Evolutionary conservation across 2,797 vertebrate genomes (phyloP).

Genomic region (Brotula barbata): DNA sequence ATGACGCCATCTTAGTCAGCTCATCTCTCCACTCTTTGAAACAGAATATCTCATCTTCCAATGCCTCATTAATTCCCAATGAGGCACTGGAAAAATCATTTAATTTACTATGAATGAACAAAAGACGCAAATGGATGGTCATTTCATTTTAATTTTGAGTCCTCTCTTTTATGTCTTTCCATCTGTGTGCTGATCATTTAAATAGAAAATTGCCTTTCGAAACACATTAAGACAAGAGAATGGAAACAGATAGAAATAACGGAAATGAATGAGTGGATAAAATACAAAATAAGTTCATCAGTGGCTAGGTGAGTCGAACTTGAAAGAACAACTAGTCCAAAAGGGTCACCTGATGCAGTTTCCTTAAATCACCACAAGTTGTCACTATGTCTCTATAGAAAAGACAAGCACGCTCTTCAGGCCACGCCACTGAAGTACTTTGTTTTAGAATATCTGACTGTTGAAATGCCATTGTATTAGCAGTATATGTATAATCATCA

Average conservation of each 20-base stretch:
- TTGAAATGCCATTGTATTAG: neutral
- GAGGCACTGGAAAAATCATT: no score
- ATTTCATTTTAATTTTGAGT: conserved; percentile 6
- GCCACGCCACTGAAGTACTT: neutral
- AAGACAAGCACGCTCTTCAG: neutral
- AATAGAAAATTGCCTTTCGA: no score
- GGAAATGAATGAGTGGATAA: conserved; percentile 7
- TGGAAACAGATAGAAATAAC: neutral
- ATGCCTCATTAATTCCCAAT: no score
- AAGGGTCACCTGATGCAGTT: conserved; percentile 9
- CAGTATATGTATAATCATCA: conserved; percentile 1
- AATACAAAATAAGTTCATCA: conserved; percentile 3
- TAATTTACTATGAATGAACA: neutral
- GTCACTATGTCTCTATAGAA: conserved; percentile 56
- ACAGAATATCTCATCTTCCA: no score
- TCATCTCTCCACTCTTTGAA: no score
- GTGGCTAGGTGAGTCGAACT: conserved; percentile 19
- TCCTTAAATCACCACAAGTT: conserved; percentile 44
- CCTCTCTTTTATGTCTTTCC: neutral
- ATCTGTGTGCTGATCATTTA: conserved; percentile 15
- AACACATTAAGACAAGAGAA: neutral
- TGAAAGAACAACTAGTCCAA: neutral
- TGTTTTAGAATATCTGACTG: neutral
- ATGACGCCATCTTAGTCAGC: no score
- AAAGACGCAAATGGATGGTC: neutral